Percentiles rank a stretch among this genome's conserved stretches.
Conservation (phyloP, 2,113 vertebrate species). For the Barnardius zonarius region DNA sequence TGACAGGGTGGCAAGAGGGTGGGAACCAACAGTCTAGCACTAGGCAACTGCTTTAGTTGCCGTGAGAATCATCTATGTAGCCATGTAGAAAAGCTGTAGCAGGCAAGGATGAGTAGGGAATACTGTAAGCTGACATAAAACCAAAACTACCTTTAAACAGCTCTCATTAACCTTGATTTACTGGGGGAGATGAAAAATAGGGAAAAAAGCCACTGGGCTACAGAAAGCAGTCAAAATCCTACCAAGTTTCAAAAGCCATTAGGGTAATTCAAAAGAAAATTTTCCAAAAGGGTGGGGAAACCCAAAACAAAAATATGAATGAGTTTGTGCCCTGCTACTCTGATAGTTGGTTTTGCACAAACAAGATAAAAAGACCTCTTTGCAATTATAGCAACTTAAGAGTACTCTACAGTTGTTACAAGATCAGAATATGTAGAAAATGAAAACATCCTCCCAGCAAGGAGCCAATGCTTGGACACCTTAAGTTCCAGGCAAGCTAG, state of each 20-base stretch:
- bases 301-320: neutral
- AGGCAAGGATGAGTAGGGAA: neutral
- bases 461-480: neutral
- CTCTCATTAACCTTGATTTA: neutral
- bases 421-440: neutral
- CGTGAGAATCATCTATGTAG: neutral
- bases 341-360: neutral
- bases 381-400: neutral
- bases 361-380: neutral
- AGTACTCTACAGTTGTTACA: neutral
- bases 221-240: neutral
- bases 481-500: neutral
- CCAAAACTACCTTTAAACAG: neutral
- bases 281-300: neutral
- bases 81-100: neutral
- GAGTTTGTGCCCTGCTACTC: neutral
- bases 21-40: neutral
- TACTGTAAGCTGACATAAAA: neutral
- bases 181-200: neutral
- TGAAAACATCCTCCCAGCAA: neutral
- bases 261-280: neutral
- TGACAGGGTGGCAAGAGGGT: neutral
- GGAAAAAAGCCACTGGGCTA: neutral
- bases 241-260: neutral
- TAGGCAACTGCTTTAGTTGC: neutral